A percentile compares a stretch with the other conserved stretches of the same genome.
Conservation (phyloP, 2,113 vertebrate species). For the Pyrgilauda ruficollis region DNA sequence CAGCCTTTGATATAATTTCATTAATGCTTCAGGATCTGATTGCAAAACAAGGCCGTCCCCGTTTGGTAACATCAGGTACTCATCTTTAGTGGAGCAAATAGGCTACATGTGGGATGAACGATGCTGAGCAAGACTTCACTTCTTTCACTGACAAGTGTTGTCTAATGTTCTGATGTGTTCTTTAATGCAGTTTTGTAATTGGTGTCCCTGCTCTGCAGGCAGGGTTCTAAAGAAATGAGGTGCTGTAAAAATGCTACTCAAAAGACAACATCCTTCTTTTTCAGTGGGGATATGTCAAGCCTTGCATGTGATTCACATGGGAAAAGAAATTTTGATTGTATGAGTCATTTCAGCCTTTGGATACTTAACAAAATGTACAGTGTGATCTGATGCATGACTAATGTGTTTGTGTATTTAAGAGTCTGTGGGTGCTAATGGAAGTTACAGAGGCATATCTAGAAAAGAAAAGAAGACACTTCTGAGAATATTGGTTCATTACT, state of each 20-base stretch:
- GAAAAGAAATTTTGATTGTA: conserved; percentile 12
- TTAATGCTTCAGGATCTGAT: neutral
- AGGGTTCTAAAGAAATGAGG: neutral
- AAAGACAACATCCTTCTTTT: neutral
- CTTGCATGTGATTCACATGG: conserved; percentile 29
- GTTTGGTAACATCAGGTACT: neutral
- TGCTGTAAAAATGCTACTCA: neutral
- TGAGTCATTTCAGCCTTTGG: conserved; percentile 27
- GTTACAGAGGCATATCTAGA: neutral
- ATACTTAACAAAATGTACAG: neutral
- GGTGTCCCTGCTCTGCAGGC: neutral
- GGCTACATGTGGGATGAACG: neutral
- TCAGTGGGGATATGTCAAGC: neutral
- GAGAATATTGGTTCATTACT: neutral
- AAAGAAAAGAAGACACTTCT: conserved; percentile 12
- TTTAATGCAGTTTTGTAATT: neutral
- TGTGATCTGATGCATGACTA: conserved; percentile 51
- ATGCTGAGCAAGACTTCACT: neutral
- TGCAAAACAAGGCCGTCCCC: neutral
- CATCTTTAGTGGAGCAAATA: neutral
- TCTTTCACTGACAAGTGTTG: neutral
- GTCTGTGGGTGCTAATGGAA: conserved; percentile 30
- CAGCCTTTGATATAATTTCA: neutral
- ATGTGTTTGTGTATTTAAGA: conserved; percentile 40
- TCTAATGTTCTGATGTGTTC: neutral